Conservation (phyloP, 2,797 vertebrate genomes). For the Pipistrellus kuhlii region DNA sequence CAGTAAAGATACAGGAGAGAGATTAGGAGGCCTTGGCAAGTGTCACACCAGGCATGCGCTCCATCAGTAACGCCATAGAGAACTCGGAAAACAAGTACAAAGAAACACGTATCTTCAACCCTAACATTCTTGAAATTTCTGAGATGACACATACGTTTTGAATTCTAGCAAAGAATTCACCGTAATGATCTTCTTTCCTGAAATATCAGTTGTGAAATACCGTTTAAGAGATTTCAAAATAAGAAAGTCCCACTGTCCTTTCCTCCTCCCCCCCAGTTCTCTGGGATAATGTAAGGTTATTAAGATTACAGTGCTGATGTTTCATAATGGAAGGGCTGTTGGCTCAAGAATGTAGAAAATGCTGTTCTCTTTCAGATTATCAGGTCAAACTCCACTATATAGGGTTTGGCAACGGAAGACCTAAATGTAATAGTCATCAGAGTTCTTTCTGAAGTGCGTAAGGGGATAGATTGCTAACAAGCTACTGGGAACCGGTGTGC, state of each 20-base stretch:
- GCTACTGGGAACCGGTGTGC: background rate
- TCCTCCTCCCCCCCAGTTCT: background rate
- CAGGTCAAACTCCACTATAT: background rate
- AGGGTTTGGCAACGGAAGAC: background rate
- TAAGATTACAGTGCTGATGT: background rate
- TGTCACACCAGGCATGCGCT: background rate
- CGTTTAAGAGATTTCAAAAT: slow-evolving; percentile 17
- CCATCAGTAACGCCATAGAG: background rate
- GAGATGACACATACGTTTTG: background rate
- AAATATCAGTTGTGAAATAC: background rate
- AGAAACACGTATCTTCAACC: background rate
- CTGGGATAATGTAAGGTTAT: background rate
- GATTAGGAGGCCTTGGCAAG: background rate
- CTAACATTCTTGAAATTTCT: background rate
- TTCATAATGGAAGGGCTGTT: background rate
- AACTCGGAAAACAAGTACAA: background rate
- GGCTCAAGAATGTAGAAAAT: slow-evolving; percentile 5
- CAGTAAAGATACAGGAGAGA: background rate
- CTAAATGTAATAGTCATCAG: background rate
- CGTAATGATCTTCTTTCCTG: background rate
- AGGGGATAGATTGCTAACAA: background rate
- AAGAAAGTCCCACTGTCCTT: background rate
- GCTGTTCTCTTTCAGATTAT: background rate
- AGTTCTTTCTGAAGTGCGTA: background rate
- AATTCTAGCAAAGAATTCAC: background rate